Evolutionary conservation across 2,113 vertebrate genomes (phyloP).

Genomic region (Muntiacus reevesi): DNA sequence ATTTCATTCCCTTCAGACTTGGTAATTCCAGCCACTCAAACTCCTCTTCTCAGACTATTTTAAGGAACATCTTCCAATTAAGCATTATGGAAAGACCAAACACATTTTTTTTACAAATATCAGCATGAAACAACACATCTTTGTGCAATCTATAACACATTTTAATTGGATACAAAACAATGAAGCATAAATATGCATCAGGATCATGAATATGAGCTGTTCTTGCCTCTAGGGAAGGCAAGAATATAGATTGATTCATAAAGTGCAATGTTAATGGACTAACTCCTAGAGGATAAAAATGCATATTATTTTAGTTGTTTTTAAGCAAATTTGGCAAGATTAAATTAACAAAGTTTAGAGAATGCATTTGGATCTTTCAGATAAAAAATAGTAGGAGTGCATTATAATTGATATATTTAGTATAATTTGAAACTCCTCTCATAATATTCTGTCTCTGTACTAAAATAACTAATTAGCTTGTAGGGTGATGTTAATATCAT

Average conservation of each 20-base stretch:
- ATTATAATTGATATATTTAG: not conserved
- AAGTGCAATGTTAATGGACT: not conserved
- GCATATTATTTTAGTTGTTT: not conserved
- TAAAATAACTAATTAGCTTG: not conserved
- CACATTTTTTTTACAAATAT: not conserved
- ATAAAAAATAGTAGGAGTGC: not conserved
- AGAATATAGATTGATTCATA: not conserved
- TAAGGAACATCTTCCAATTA: not conserved
- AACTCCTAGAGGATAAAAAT: not conserved
- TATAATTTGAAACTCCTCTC: not conserved
- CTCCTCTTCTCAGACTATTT: not conserved
- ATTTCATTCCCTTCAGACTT: not conserved
- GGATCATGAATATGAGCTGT: not conserved
- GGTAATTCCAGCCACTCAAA: not conserved
- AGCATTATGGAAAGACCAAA: not conserved
- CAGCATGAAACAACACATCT: not conserved
- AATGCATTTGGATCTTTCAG: not conserved
- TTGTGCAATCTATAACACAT: not conserved
- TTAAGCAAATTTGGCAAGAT: not conserved
- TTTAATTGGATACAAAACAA: slow-evolving; percentile 48
- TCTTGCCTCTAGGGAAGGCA: not conserved
- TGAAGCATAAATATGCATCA: slow-evolving; percentile 18
- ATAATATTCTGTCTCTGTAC: not conserved
- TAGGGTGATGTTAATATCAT: not conserved
- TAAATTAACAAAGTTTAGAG: not conserved